Base-by-base conservation (phyloP, 2,888 invertebrate genomes). In the Dioctria linearis region DNA sequence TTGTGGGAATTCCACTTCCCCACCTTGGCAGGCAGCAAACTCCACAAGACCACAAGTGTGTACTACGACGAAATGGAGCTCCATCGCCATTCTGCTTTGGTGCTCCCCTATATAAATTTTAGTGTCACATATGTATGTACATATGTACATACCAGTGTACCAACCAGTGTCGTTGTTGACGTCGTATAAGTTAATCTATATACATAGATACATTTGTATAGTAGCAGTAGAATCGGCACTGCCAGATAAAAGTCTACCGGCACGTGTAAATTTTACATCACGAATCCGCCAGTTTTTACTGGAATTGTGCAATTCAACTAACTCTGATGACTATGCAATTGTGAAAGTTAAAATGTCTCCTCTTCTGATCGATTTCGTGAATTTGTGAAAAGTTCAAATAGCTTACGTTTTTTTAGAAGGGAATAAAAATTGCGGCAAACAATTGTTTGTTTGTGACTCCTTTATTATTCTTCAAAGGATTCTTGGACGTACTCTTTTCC, bases 241-340 rank as follows among this genome's bases (percentile, higher is more conserved):
- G 73, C 73, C 73, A 73, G 73, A 73, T 73, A 73, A n/a, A 73
- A 73, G 57, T 57, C 54, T 42, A 59, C 73, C 39, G 73, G 73
- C 73, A 73, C 73, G 73, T 73, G 73, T 73, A 73, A 43, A 40
- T 11, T 39, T 43, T 69, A 51, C 51, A 69, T 51, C 69, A 51
- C 51, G 11, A 54, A 11, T 54, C 11, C n/a, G 3, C 25, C 54
- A 54, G 54, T 4, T 54, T 54, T 54, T 54, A 54, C 54, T 54
- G 1, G 11, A 8, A 54, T 54, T 54, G 54, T 54, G 51, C 69
- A 69, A 51, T 69, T 69, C 49, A 25, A 25, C 25, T 25, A 25
- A 25, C 25, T 39, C 37, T 54, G 25, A 25, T 51, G 49, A 69
- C 25, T 69, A 69, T 69, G 69, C 69, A 69, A 69, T 37, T 69